phyloP scores from a whole-genome alignment of 2,797 vertebrate genomes.

The Falco biarmicus region DNA sequence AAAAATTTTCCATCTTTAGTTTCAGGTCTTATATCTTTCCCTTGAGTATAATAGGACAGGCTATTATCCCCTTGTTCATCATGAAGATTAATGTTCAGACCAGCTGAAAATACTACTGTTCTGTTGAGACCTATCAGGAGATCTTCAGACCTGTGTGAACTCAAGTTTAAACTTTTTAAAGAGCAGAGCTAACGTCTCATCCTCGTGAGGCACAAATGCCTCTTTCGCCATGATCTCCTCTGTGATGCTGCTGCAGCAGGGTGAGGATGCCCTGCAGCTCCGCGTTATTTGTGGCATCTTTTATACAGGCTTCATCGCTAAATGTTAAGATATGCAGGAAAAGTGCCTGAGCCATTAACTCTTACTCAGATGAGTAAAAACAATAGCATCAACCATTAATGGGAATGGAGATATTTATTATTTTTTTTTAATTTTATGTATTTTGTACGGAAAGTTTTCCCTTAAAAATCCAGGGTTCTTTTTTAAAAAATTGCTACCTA shows the following conservation, averaged over 20 bases:
- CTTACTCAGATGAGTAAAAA: neutral
- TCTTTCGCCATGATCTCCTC: neutral
- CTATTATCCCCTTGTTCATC: constrained; percentile 53
- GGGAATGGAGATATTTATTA: neutral
- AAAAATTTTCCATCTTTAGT: neutral
- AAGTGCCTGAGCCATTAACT: neutral
- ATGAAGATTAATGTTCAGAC: constrained; percentile 60
- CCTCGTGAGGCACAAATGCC: neutral
- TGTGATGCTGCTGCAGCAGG: neutral
- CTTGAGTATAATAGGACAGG: constrained; percentile 35
- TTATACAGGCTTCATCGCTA: neutral
- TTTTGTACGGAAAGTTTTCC: neutral
- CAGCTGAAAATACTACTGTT: constrained; percentile 56
- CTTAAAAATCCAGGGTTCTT: neutral
- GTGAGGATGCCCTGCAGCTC: neutral
- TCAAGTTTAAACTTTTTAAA: constrained; percentile 29
- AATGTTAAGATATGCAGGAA: neutral
- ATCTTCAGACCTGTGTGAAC: constrained; percentile 47
- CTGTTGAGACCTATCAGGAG: neutral
- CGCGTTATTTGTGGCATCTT: neutral
- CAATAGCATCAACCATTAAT: neutral
- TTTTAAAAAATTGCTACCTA: neutral
- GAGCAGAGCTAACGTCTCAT: neutral
- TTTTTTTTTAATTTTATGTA: neutral
- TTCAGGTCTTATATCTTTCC: constrained; percentile 45